These are phyloP conservation scores for Drosophila rubida DNA, from an alignment of 2,888 invertebrate genomes.

Conservation along the genomic window DNA sequence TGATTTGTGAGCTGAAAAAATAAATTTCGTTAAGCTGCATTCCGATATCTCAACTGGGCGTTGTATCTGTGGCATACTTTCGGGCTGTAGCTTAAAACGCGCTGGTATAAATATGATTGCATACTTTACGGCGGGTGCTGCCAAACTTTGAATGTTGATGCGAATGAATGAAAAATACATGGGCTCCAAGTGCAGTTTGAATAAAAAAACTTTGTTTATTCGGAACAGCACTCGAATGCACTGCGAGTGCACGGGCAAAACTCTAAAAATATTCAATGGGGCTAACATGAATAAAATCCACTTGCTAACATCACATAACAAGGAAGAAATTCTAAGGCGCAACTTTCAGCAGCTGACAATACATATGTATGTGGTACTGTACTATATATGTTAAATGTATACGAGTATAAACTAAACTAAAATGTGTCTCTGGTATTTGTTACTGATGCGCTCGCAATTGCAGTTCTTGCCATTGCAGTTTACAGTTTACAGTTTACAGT, in stretches of 20 bases:
- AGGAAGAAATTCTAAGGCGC: constrained; percentile 35
- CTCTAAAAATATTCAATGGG: constrained; percentile 54
- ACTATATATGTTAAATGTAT: constrained; percentile 33
- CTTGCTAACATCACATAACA: constrained; percentile 58
- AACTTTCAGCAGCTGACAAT: constrained; percentile 36
- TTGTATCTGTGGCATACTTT: constrained; percentile 27
- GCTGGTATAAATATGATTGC: constrained; percentile 7
- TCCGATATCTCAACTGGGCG: not conserved
- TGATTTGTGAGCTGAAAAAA: not conserved
- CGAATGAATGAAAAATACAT: constrained; percentile 6
- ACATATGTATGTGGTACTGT: constrained; percentile 18
- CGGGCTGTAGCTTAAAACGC: not conserved
- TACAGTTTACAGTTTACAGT: too few species aligned
- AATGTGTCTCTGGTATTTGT: constrained; percentile 41
- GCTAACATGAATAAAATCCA: constrained; percentile 46
- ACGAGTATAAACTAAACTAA: constrained; percentile 58
- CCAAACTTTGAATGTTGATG: constrained; percentile 7
- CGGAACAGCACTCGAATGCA: constrained; percentile 41
- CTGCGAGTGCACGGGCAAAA: constrained; percentile 38
- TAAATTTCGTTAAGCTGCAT: not conserved
- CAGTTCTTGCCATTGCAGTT: not conserved
- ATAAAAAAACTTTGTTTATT: constrained; percentile 56
- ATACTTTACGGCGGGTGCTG: constrained; percentile 14
- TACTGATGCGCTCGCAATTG: constrained; percentile 19
- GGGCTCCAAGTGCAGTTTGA: constrained; percentile 14